Evolutionary conservation across 2,797 vertebrate genomes (phyloP).

Genomic region (Takifugu rubripes): DNA sequence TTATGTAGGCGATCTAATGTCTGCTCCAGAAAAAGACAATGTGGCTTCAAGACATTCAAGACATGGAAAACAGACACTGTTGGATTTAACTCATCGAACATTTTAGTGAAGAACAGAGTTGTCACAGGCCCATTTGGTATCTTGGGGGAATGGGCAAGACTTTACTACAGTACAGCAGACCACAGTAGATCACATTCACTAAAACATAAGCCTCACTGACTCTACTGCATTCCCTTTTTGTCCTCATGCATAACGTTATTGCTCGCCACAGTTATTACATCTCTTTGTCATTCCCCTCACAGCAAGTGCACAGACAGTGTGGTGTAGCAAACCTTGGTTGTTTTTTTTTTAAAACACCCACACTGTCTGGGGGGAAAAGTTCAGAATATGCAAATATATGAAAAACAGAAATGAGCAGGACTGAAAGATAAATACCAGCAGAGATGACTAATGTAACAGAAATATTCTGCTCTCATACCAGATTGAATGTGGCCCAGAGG

Average conservation of each 20-base stretch:
- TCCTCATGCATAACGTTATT: constrained; percentile 15
- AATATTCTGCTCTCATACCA: too few species aligned
- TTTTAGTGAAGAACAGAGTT: neutral
- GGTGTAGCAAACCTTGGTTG: constrained; percentile 27
- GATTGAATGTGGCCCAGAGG: too few species aligned
- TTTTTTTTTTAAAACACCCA: constrained; percentile 31
- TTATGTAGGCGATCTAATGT: constrained; percentile 31
- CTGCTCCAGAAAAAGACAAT: constrained; percentile 39
- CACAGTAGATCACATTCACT: too few species aligned
- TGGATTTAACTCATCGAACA: neutral
- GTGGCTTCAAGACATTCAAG: constrained; percentile 23
- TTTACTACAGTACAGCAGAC: too few species aligned
- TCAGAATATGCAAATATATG: constrained; percentile 13
- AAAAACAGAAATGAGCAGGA: constrained; percentile 2
- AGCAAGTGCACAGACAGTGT: constrained; percentile 11
- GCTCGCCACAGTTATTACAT: constrained; percentile 14
- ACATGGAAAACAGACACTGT: neutral
- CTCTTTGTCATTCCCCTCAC: constrained; percentile 28
- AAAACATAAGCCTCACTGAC: too few species aligned
- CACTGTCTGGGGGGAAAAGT: constrained; percentile 16
- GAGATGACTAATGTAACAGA: too few species aligned
- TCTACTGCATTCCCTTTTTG: constrained; percentile 7
- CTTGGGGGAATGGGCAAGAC: neutral
- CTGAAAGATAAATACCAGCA: too few species aligned
- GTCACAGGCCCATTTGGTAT: constrained; percentile 4